Percentiles rank a stretch among this genome's conserved stretches.
Evolutionary conservation across 2,797 vertebrate species (phyloP).

Genomic region (Euthynnus affinis): DNA sequence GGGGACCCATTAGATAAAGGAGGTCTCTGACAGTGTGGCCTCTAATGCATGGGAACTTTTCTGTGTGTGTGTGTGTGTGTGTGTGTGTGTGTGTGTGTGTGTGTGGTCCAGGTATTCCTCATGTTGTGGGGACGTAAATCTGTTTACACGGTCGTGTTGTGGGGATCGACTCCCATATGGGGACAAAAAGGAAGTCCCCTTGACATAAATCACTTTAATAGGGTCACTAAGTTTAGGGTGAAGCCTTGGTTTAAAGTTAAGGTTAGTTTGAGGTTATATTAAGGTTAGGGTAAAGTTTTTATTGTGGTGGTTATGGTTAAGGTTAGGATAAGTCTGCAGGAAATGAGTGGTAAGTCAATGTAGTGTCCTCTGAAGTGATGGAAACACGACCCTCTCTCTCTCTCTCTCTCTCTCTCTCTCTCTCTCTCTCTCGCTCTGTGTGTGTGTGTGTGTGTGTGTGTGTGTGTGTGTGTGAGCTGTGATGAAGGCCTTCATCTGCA

Average conservation of each 20-base stretch:
- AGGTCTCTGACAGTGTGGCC: slow-evolving; percentile 7
- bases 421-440: too few relatives aligned
- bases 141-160: too few relatives aligned
- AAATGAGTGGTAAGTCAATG: neutral
- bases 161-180: too few relatives aligned
- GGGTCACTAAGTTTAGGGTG: neutral
- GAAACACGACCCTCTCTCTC: neutral
- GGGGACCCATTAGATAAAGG: neutral
- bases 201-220: neutral
- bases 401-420: too few relatives aligned
- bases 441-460: slow-evolving; percentile 16
- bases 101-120: slow-evolving; percentile 7
- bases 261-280: too few relatives aligned
- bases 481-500: slow-evolving; percentile 29
- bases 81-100: neutral
- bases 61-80: slow-evolving; percentile 4
- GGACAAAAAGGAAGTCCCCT: neutral
- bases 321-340: too few relatives aligned
- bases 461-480: neutral
- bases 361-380: neutral
- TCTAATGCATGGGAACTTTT: slow-evolving; percentile 47
- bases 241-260: too few relatives aligned
- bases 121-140: too few relatives aligned
- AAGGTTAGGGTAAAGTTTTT: too few relatives aligned
- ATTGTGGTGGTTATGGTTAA: too few relatives aligned